Percentiles rank a stretch among this genome's conserved stretches.
phyloP scores from a whole-genome alignment of 2,113 vertebrate genomes.

The Microcebus lehilahytsara region DNA sequence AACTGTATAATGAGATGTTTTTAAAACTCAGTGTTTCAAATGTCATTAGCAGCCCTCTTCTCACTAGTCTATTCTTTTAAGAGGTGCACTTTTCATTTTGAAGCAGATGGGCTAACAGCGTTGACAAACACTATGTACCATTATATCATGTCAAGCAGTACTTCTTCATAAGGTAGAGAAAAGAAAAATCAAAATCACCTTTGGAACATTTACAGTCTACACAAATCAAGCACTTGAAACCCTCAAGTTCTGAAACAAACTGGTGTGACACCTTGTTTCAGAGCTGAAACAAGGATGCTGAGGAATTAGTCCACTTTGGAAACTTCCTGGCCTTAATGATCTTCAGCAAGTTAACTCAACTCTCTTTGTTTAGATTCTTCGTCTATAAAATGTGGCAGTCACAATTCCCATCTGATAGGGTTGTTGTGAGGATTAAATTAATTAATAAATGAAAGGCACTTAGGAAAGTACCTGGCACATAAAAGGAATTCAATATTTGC shows the following conservation, averaged over 20 bases:
- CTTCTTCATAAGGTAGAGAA: background rate
- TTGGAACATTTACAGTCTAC: background rate
- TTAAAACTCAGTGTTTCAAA: background rate
- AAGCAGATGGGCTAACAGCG: background rate
- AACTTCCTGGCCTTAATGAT: background rate
- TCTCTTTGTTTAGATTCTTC: background rate
- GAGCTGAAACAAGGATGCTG: background rate
- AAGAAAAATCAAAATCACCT: background rate
- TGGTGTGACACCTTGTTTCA: accelerated
- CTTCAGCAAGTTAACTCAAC: background rate
- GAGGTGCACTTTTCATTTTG: background rate
- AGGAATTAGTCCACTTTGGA: background rate
- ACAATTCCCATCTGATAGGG: background rate
- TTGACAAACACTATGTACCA: background rate
- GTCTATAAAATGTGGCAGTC: background rate
- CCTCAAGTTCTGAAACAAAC: background rate
- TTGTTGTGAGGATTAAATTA: background rate
- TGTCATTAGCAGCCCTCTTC: background rate
- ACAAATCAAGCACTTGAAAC: background rate
- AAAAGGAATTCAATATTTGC: background rate
- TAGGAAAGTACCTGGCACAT: background rate
- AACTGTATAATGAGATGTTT: background rate
- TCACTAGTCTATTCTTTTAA: background rate
- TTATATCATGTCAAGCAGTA: background rate
- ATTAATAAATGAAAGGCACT: background rate